Evolutionary conservation across 30 jellyfish, hydroid and myxozoan genomes (phyloP).

Genomic region (Rhopilema esculentum): DNA sequence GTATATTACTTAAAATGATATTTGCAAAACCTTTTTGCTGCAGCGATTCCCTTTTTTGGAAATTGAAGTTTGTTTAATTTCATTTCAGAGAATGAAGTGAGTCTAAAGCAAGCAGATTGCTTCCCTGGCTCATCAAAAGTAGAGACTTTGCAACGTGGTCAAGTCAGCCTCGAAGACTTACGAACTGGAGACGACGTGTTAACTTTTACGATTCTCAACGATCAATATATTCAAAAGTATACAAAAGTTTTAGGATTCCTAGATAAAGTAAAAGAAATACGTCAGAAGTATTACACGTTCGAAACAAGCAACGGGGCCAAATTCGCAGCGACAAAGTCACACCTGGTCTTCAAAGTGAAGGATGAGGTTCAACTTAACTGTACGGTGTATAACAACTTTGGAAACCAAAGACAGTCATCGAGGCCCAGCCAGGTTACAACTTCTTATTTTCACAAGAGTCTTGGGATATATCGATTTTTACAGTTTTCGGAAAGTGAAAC

Average conservation of each 20-base stretch:
- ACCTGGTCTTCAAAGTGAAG: conserved; percentile 13
- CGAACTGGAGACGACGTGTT: conserved; percentile 66
- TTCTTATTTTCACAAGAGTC: not conserved
- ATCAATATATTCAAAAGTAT: not conserved
- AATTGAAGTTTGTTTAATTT: not conserved
- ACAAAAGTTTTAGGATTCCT: conserved; percentile 64
- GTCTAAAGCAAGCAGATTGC: conserved; percentile 61
- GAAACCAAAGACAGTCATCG: not conserved
- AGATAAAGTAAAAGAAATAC: conserved; percentile 8
- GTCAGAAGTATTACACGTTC: conserved; percentile 8
- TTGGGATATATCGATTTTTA: not conserved
- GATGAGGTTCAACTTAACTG: not conserved
- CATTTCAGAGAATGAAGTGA: conserved; percentile 54
- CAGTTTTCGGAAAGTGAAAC: not conserved
- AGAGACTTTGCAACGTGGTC: conserved; percentile 10
- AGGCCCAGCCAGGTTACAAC: not conserved
- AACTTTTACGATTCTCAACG: conserved; percentile 11
- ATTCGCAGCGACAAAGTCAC: conserved; percentile 51
- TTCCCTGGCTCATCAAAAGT: conserved; percentile 70
- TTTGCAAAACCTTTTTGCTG: not conserved
- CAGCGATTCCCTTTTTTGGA: not conserved
- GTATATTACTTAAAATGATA: too few relatives aligned
- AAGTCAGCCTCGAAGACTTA: conserved; percentile 40
- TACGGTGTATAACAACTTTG: not conserved
- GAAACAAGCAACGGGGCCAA: conserved; percentile 23